Evolutionary conservation across 1,140 invertebrate species (phyloP).

Genomic region (Drosophila kepulauana): DNA sequence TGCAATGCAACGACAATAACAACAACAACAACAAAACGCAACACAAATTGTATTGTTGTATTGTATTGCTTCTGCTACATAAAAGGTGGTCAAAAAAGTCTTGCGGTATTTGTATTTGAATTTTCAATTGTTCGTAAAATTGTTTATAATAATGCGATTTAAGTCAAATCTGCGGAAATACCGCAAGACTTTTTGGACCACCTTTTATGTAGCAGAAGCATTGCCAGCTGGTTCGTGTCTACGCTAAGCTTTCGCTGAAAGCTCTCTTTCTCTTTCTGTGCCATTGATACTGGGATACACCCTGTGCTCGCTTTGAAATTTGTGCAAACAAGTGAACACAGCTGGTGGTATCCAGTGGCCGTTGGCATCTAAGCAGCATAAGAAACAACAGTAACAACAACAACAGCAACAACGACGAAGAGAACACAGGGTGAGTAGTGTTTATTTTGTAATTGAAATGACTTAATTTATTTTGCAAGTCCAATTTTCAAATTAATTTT

Average conservation of each 20-base stretch:
- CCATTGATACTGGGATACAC: conserved; percentile 92
- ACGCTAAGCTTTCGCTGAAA: conserved; percentile 61
- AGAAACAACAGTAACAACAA: conserved; percentile 12
- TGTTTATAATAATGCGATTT: too few relatives aligned
- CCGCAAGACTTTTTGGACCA: too few relatives aligned
- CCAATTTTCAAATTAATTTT: conserved; percentile 25
- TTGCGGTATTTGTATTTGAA: too few relatives aligned
- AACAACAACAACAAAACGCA: neutral
- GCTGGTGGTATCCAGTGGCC: conserved; percentile 98
- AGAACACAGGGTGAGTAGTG: conserved; percentile 51
- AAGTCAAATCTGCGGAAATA: too few relatives aligned
- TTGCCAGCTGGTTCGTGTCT: conserved; percentile 49
- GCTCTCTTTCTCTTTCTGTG: conserved; percentile 62
- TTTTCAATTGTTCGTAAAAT: too few relatives aligned
- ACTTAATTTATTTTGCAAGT: conserved; percentile 64
- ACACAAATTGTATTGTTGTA: too few relatives aligned
- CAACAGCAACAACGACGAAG: neutral
- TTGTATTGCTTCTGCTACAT: too few relatives aligned
- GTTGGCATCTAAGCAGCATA: conserved; percentile 49
- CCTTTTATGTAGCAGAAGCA: neutral
- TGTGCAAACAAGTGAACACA: conserved; percentile 95
- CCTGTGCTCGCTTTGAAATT: conserved; percentile 95
- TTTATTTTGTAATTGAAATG: conserved; percentile 20
- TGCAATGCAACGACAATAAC: conserved; percentile 7
- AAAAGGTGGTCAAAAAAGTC: neutral